Conservation (phyloP, 1,140 invertebrate genomes). For the Plutomurus gul region DNA sequence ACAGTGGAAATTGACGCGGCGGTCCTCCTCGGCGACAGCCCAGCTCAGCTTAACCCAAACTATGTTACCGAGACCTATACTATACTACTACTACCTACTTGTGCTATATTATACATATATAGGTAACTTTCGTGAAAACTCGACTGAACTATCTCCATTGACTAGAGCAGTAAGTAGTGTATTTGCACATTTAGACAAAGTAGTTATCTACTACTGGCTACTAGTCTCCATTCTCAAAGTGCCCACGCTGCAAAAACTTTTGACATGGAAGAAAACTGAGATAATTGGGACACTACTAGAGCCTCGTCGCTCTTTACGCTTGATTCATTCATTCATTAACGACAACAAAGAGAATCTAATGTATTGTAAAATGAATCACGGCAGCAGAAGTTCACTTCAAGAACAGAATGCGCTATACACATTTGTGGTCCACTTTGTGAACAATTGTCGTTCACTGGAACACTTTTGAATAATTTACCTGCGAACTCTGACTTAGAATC, state of each 20-base stretch:
- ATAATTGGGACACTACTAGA: constrained; percentile 3
- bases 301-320: not conserved
- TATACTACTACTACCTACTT: too few relatives aligned
- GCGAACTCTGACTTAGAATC: too few relatives aligned
- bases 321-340: constrained; percentile 20
- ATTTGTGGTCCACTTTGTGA: too few relatives aligned
- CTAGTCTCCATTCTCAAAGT: not conserved
- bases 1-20: constrained; percentile 18
- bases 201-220: not conserved
- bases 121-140: too few relatives aligned
- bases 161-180: too few relatives aligned
- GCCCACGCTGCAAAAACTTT: constrained; percentile 18
- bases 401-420: too few relatives aligned
- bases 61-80: too few relatives aligned
- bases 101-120: too few relatives aligned
- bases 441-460: too few relatives aligned
- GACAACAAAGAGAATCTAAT: constrained; percentile 10
- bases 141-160: too few relatives aligned
- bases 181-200: not conserved
- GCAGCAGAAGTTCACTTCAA: not conserved
- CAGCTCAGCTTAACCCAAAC: not conserved
- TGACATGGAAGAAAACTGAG: not conserved
- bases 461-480: too few relatives aligned
- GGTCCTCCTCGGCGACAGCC: not conserved
- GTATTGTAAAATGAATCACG: not conserved